These are phyloP conservation scores for Rhincodon typus DNA, from an alignment of 2,797 vertebrate species.

Conservation along the genomic window DNA sequence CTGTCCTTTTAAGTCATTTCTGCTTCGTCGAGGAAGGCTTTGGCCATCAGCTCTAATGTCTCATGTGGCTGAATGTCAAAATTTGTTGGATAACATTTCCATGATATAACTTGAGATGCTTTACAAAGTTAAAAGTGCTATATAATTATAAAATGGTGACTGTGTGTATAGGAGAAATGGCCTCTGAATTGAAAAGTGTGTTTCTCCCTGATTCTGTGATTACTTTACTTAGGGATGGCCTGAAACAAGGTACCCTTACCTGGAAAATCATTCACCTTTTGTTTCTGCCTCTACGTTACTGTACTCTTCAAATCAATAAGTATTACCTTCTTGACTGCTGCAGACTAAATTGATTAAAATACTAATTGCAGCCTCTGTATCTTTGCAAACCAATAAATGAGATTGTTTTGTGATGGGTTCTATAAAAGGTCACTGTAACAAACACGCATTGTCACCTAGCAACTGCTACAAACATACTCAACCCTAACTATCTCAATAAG, in stretches of 20 bases:
- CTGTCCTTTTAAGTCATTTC: background rate
- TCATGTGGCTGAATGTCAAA: background rate
- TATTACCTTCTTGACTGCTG: background rate
- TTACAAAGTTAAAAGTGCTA: background rate
- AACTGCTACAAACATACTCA: background rate
- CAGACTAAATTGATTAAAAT: conserved; percentile 9
- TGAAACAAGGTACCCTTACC: background rate
- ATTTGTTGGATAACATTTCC: background rate
- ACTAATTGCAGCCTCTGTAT: background rate
- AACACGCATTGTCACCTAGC: background rate
- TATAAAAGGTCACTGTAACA: conserved; percentile 17
- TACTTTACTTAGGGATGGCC: background rate
- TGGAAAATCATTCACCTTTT: background rate
- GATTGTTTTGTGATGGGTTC: conserved; percentile 16
- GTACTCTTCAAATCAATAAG: background rate
- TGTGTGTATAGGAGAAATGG: background rate
- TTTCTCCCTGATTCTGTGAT: background rate
- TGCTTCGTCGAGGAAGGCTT: background rate
- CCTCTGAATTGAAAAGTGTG: background rate
- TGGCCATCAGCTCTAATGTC: background rate
- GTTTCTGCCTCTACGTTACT: background rate
- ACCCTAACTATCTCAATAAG: background rate
- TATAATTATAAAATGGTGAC: background rate
- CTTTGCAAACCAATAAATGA: background rate
- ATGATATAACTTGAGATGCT: background rate